Evolutionary conservation across 2,888 invertebrate species (phyloP).

Genomic region (Acanthoscelides obtectus): DNA sequence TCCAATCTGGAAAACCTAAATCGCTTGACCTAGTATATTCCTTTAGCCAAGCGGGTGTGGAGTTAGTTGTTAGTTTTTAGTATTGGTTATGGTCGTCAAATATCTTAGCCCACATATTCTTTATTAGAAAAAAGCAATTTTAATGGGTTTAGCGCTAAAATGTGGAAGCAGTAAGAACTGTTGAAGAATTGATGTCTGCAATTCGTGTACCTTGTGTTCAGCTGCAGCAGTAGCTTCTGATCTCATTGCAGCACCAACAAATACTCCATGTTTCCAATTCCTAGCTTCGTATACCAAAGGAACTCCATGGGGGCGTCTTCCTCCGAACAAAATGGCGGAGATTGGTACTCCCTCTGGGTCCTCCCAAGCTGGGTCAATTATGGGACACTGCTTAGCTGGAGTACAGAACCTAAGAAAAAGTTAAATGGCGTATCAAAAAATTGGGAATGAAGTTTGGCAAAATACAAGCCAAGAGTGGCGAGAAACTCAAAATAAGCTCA

Average conservation of each 20-base stretch:
- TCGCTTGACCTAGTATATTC: no score
- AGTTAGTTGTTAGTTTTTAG: no score
- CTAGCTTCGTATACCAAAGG: slow-evolving; percentile 91
- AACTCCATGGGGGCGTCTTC: slow-evolving; percentile 89
- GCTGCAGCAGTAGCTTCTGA: slow-evolving; percentile 98
- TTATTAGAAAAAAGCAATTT: no score
- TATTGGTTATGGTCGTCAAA: no score
- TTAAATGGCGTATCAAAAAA: no score
- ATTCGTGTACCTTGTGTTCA: slow-evolving; percentile 77
- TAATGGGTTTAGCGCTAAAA: not conserved
- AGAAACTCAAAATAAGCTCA: no score
- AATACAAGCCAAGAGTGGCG: no score
- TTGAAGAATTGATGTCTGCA: not conserved
- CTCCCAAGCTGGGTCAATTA: slow-evolving; percentile 92
- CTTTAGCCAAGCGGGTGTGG: no score
- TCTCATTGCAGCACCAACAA: slow-evolving; percentile 90
- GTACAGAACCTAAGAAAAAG: slow-evolving; percentile 71
- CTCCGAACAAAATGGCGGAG: slow-evolving; percentile 94
- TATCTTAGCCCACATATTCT: no score
- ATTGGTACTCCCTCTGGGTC: slow-evolving; percentile 92
- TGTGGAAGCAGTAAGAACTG: not conserved
- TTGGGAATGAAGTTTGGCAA: no score
- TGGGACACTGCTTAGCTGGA: slow-evolving; percentile 93
- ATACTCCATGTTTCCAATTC: slow-evolving; percentile 94
- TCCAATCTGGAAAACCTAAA: no score